Evolutionary conservation across 2,888 invertebrate species (phyloP), one percentile per base, ranked within the genome.

Genomic region (Ectobius pallidus): DNA sequence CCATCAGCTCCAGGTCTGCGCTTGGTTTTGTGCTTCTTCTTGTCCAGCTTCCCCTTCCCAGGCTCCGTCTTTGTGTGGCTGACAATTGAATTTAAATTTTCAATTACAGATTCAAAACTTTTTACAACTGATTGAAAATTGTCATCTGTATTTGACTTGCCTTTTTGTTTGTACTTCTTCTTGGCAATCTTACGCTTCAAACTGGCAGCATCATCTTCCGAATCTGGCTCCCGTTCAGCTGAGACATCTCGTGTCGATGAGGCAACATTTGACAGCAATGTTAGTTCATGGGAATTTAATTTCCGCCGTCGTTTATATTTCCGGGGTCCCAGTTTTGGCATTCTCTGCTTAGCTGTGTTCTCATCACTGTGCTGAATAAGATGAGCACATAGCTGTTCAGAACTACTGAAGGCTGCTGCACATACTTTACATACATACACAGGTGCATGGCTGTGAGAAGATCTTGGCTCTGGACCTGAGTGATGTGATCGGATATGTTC

Each of bases 401-500:
- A 92, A 0, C 91, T 88, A 27, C 87, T 85, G 79, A 92, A 86
- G 63, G 90, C 87, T 61, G 90, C 89, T 0, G 89, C 88, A 80
- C 94, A 94, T 0, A 94, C 94, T 25, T 90, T 89, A 79, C 94
- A 94, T 77, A 89, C 88, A 79, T 89, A 94, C 0, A 90, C 88
- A 1, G 89, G 88, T 76, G 89, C 81, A 74, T 84, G 82, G 55
- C 88, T 88, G 58, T 88, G 88, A 18, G 88, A 90, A 61, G 87
- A 86, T 75, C 91, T 89, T 0, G 90, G 87, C 83, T 93, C 93
- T 14, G 93, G 89, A 9, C 92, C 93, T 0, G 94, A 94, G 84
- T 94, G 94, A 83, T 94, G 94, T 14, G 93, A 92, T 70, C 94
- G 87, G 62, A 94, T 93, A 79, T 94, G 94, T 79, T 94, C 94